These are phyloP conservation scores for Montifringilla adamsi DNA, from an alignment of 2,113 vertebrate genomes.

Conservation along the genomic window DNA sequence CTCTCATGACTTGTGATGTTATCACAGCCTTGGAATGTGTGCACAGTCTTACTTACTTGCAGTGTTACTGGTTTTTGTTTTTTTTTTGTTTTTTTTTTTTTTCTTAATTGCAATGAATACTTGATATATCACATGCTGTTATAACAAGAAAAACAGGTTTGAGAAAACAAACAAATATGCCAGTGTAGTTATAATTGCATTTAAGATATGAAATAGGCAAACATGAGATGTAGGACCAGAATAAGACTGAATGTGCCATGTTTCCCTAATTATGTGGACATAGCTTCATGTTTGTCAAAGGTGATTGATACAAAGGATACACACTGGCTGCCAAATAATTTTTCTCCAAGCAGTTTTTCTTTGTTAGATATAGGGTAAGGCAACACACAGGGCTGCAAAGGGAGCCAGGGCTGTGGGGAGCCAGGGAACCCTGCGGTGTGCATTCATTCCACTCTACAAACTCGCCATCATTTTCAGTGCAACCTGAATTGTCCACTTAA, in stretches of 20 bases:
- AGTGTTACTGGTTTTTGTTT: not conserved
- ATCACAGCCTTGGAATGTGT: not conserved
- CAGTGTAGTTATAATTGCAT: not conserved
- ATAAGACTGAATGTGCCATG: not conserved
- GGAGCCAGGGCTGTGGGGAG: not conserved
- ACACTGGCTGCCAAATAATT: not conserved
- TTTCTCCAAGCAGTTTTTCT: not conserved
- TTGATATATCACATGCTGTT: not conserved
- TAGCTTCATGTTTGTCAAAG: not conserved
- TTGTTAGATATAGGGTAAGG: not conserved
- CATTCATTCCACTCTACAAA: not conserved
- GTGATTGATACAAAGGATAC: not conserved
- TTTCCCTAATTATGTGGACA: not conserved
- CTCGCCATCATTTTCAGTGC: not conserved
- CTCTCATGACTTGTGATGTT: not conserved
- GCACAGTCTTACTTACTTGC: not conserved
- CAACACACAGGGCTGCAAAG: not conserved
- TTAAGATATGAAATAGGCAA: not conserved
- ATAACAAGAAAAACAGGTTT: conserved; percentile 43
- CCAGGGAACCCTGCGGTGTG: not conserved
- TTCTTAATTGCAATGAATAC: not conserved
- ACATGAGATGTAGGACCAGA: not conserved
- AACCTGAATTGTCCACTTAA: not conserved
- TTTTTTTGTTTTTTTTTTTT: not conserved
- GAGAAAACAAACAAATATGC: not conserved